phyloP scores from a whole-genome alignment of 2,797 vertebrate genomes.

The Chaunax sp. region DNA sequence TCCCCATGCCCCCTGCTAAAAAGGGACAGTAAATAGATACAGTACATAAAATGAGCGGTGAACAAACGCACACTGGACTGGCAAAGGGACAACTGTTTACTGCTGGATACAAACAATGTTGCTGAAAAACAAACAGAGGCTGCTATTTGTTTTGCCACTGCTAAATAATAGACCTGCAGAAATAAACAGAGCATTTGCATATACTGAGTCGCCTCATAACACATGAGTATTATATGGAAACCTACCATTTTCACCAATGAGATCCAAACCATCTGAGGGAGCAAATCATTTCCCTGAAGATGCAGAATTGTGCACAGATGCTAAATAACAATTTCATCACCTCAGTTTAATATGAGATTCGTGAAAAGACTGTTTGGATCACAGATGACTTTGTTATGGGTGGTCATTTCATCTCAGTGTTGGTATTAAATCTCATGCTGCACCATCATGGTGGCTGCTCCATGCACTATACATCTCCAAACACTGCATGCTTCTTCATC shows the following conservation, averaged over 20 bases:
- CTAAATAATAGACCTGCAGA: conserved; percentile 22
- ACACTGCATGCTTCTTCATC: conserved; percentile 2
- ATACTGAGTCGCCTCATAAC: conserved; percentile 13
- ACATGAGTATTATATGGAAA: background rate
- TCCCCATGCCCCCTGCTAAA: conserved; percentile 13
- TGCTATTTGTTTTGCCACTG: conserved; percentile 35
- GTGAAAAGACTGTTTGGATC: conserved; percentile 4
- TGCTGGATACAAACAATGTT: conserved; percentile 6
- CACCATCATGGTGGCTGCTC: background rate
- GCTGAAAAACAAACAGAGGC: conserved; percentile 31
- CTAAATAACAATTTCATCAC: conserved; percentile 23
- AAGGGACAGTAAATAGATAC: conserved; percentile 48
- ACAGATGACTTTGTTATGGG: conserved; percentile 19
- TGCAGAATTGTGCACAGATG: conserved; percentile 8
- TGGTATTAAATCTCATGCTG: conserved; percentile 6
- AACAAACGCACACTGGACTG: conserved; percentile 41
- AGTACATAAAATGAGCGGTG: conserved; percentile 38
- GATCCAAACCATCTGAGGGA: conserved; percentile 9
- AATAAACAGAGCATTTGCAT: conserved; percentile 38
- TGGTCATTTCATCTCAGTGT: background rate
- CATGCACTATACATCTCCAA: conserved; percentile 6
- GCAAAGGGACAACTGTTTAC: conserved; percentile 28
- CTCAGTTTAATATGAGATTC: conserved; percentile 26
- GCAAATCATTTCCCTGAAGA: conserved; percentile 23
- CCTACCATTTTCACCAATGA: conserved; percentile 4